Base-by-base conservation (phyloP, 2,888 invertebrate genomes). In the Leptodirus hochenwartii region DNA sequence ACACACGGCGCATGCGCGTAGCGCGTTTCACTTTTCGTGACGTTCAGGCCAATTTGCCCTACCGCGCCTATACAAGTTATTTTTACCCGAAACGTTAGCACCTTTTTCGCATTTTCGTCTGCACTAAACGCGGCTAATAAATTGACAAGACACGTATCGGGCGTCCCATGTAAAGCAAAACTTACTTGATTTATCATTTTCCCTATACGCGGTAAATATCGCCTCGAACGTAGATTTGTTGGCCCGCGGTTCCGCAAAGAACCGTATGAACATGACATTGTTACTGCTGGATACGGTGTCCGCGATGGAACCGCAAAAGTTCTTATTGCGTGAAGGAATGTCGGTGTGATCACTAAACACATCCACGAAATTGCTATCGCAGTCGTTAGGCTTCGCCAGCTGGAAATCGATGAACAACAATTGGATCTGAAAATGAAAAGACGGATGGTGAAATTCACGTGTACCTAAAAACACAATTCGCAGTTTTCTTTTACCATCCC, bases 291-390 rank as follows among this genome's bases (percentile, higher is more conserved):
- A 59, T 10, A 82, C 69, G 2, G 75, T 59, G 41, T 87, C 85
- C 1, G 85, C 81, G 14, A 84, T 75, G 4, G 84, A 82, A 1
- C 87, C 85, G 47, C 88, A 88, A 54, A 81, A 87, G 50, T 72
- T 71, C 39, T 68, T 72, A 31, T 53, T 58, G 48, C 66, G 55
- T 31, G 62, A 58, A 27, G 64, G 60, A 43, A 74, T 59, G 42
- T 74, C 70, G 12, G 72, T 71, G 35, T 59, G 55, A 36, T 67
- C 64, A 4, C 62, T 64, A 50, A 78, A 79, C 36, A 81, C 63
- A 49, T 79, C 74, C 38, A 81, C 62, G 49, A 74, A 79, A 56
- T 81, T 81, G 33, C 62, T 64, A 29, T 73, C 71, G 50, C 80
- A 81, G 47, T 81, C 78, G 53, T 81, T 80, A 14, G 79, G 79